These are phyloP conservation scores for Amphiduros pacificus DNA, from an alignment of 2,888 invertebrate genomes.

Conservation along the genomic window DNA sequence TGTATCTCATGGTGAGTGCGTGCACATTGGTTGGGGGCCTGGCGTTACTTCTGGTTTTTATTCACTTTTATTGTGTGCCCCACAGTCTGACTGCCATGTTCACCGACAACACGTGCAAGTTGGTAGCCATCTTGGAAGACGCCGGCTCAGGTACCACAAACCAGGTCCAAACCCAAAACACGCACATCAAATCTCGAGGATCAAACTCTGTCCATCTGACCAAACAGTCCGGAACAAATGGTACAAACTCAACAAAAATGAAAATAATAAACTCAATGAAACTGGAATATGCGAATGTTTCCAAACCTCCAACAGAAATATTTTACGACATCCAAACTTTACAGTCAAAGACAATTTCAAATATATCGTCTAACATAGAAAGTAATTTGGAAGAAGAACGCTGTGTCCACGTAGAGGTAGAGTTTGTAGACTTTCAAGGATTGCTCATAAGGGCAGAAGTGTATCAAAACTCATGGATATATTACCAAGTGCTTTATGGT, in stretches of 20 bases:
- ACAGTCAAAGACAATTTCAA: too few species aligned
- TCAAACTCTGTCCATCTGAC: not conserved
- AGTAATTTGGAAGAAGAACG: not conserved
- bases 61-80: not conserved
- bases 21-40: not conserved
- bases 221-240: not conserved
- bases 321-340: too few species aligned
- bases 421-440: not conserved
- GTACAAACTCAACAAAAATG: too few species aligned
- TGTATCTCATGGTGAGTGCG: too few species aligned
- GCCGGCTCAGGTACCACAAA: not conserved
- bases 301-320: too few species aligned
- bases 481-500: slow-evolving; percentile 2
- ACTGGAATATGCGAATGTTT: too few species aligned
- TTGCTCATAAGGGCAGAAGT: not conserved
- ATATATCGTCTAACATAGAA: too few species aligned
- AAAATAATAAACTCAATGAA: too few species aligned
- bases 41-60: not conserved
- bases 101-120: not conserved
- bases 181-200: too few species aligned
- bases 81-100: not conserved
- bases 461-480: not conserved
- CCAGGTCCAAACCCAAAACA: too few species aligned
- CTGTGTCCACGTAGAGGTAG: not conserved
- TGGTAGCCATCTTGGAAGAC: not conserved